These are phyloP conservation scores for Sander vitreus DNA, from an alignment of 2,113 vertebrate species.

Conservation along the genomic window DNA sequence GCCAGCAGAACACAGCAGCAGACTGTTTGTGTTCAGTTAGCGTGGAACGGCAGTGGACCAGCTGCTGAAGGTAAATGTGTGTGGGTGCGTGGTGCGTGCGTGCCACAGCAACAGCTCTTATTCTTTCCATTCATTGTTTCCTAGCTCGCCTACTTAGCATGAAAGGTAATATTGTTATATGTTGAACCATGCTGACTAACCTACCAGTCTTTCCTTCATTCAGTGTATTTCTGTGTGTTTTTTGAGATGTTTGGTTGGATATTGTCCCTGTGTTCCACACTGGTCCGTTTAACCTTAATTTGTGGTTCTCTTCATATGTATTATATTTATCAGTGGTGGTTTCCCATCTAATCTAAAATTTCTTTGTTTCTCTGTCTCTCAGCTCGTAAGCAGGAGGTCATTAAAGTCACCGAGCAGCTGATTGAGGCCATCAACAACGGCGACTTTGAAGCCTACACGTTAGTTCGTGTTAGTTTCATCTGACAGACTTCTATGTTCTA, in stretches of 20 bases:
- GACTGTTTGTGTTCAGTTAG: conserved; percentile 42
- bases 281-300: background rate
- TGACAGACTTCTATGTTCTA: background rate
- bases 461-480: conserved; percentile 70
- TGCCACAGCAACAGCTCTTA: conserved; percentile 21
- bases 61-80: conserved; percentile 44
- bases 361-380: conserved; percentile 20
- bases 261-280: conserved; percentile 10
- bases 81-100: background rate
- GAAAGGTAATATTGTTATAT: conserved; percentile 70
- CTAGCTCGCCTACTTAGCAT: conserved; percentile 75
- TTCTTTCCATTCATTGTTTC: conserved; percentile 68
- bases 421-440: conserved; percentile 99
- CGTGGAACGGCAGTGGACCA: conserved; percentile 13
- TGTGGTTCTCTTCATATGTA: background rate
- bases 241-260: background rate
- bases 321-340: background rate
- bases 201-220: background rate
- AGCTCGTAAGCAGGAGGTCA: conserved; percentile 99
- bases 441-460: conserved; percentile 99
- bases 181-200: conserved; percentile 21
- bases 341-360: background rate
- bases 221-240: background rate
- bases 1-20: background rate
- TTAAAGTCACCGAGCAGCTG: conserved; percentile 97